phyloP scores from a whole-genome alignment of 1,140 invertebrate species.

The Bombus vancouverensis region DNA sequence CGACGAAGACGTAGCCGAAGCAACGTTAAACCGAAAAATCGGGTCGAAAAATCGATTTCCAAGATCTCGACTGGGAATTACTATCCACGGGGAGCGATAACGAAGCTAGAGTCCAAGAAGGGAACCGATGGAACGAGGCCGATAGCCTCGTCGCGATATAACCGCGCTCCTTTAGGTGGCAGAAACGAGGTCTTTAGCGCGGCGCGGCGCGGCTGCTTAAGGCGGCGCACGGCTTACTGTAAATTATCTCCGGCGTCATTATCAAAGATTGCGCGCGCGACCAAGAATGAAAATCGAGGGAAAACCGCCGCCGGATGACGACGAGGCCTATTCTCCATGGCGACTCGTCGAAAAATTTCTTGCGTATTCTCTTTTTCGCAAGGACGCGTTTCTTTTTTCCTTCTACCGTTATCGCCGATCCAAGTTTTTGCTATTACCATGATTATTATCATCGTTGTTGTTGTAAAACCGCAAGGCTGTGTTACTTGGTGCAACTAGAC shows the following conservation, averaged over 20 bases:
- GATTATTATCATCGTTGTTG: background rate
- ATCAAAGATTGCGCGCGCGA: slow-evolving; percentile 45
- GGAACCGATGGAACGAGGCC: slow-evolving; percentile 63
- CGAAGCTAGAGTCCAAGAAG: slow-evolving; percentile 36
- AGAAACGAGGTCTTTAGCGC: slow-evolving; percentile 65
- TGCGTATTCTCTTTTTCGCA: too few species aligned
- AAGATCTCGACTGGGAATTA: background rate
- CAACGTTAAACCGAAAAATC: background rate
- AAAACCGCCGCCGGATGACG: background rate
- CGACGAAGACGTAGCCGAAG: background rate
- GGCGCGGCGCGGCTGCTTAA: slow-evolving; percentile 41
- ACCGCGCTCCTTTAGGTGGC: slow-evolving; percentile 68
- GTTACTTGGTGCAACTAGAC: background rate
- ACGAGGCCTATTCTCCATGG: background rate
- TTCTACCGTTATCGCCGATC: too few species aligned
- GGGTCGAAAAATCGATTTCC: background rate
- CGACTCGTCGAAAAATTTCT: background rate
- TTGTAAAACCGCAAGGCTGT: background rate
- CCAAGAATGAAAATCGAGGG: slow-evolving; percentile 39
- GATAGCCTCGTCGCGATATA: slow-evolving; percentile 66
- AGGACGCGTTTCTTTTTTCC: background rate
- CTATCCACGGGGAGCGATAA: slow-evolving; percentile 34
- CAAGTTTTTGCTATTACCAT: background rate
- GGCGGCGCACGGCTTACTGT: slow-evolving; percentile 62
- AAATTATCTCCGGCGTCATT: slow-evolving; percentile 48